phyloP scores from a whole-genome alignment of 1,140 invertebrate species.

The Adoxophyes honmai region DNA sequence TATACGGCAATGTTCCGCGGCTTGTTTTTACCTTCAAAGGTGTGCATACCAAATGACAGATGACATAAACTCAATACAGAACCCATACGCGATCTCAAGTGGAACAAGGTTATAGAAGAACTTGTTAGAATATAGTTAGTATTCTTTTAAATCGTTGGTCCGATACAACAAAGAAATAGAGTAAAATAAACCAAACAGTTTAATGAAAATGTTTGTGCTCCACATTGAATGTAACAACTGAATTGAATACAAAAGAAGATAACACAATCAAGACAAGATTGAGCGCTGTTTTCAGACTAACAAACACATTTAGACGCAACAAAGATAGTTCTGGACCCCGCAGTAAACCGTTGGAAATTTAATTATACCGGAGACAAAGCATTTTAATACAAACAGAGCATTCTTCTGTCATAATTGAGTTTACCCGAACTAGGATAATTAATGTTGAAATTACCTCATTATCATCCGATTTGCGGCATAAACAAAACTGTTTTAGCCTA shows the following conservation, averaged over 20 bases:
- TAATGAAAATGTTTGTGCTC: no score
- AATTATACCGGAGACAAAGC: neutral
- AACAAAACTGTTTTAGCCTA: constrained; percentile 63
- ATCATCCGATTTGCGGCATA: constrained; percentile 53
- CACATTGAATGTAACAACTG: constrained; percentile 6
- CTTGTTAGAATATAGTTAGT: no score
- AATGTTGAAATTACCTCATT: constrained; percentile 48
- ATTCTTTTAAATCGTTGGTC: no score
- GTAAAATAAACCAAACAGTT: no score
- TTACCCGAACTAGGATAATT: neutral
- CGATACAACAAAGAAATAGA: no score
- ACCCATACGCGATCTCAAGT: no score
- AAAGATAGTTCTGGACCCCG: neutral
- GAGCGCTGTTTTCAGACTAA: neutral
- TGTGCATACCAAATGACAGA: no score
- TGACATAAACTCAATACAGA: no score
- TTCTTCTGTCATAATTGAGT: constrained; percentile 6
- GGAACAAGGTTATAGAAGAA: no score
- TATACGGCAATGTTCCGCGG: no score
- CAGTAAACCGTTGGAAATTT: neutral
- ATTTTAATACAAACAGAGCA: no score
- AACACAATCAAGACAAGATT: constrained; percentile 3
- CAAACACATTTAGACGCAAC: constrained; percentile 1
- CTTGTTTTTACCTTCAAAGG: no score
- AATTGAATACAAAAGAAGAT: constrained; percentile 13